A percentile compares a stretch with the other conserved stretches of the same genome.
phyloP scores from a whole-genome alignment of 2,797 vertebrate species.

The Spheniscus humboldti region DNA sequence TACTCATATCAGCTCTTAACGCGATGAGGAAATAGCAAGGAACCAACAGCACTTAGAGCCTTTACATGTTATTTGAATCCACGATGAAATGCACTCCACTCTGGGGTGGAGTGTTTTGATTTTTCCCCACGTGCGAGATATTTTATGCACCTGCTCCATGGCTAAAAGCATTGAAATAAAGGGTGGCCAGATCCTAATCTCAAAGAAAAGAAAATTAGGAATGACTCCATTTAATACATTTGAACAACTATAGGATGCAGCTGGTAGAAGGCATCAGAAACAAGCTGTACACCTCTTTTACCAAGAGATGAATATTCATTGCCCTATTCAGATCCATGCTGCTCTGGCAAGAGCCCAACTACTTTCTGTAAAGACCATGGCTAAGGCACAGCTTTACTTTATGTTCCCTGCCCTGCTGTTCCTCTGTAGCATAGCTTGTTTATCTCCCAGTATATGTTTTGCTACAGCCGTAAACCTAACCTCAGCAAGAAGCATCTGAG shows the following conservation, averaged over 20 bases:
- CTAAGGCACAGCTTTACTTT: background rate
- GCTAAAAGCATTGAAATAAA: background rate
- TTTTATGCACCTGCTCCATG: background rate
- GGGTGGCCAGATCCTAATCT: background rate
- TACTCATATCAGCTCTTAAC: background rate
- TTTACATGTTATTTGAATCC: background rate
- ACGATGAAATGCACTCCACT: background rate
- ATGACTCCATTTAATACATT: background rate
- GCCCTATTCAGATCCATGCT: background rate
- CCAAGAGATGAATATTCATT: background rate
- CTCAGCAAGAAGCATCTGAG: slow-evolving; percentile 1
- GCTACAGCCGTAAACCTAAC: slow-evolving; percentile 23
- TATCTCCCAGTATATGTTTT: background rate
- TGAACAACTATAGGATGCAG: background rate
- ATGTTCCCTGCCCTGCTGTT: background rate
- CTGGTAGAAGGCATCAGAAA: background rate
- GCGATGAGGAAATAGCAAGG: background rate
- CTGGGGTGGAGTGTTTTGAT: background rate
- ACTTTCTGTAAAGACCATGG: background rate
- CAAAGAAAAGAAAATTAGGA: background rate
- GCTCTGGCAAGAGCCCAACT: background rate
- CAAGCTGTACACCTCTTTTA: background rate
- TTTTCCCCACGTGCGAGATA: background rate
- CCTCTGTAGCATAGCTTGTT: background rate
- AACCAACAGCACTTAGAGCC: background rate